Percentiles rank a stretch among this genome's conserved stretches.
phyloP scores from a whole-genome alignment of 2,888 invertebrate genomes.

The Harpagoxenus sublaevis region DNA sequence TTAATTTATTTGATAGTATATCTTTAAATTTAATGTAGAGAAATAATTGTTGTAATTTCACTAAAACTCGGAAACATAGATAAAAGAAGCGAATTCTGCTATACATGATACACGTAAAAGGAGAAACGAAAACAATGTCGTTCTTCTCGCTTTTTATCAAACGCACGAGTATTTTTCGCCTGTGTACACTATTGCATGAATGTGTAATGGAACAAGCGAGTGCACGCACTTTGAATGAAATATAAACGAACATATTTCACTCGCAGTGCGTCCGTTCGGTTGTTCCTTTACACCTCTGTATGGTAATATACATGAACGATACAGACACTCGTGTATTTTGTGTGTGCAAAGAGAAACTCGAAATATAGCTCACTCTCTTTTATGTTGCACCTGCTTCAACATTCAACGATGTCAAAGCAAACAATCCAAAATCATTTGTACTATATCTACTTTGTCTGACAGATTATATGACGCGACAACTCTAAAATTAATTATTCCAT shows the following conservation, averaged over 20 bases:
- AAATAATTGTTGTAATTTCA: background rate
- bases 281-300: conserved; percentile 47
- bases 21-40: background rate
- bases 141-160: conserved; percentile 29
- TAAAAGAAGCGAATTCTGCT: background rate
- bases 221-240: conserved; percentile 52
- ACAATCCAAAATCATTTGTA: conserved; percentile 17
- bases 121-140: conserved; percentile 31
- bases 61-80: conserved; percentile 5
- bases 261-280: conserved; percentile 49
- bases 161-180: conserved; percentile 31
- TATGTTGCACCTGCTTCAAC: conserved; percentile 26
- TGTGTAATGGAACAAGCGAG: conserved; percentile 56
- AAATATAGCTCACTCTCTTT: conserved; percentile 32
- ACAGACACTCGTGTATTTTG: conserved; percentile 36
- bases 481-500: background rate
- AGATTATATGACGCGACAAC: background rate
- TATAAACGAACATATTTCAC: conserved; percentile 57
- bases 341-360: conserved; percentile 33
- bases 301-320: conserved; percentile 31
- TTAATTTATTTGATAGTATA: background rate
- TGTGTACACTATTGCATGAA: conserved; percentile 41
- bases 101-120: conserved; percentile 11
- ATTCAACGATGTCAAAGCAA: conserved; percentile 33
- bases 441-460: conserved; percentile 3